Evolutionary conservation across 1,140 invertebrate species (phyloP), one percentile per base, ranked within the genome.

Genomic region (Caenorhabditis briggsae): DNA sequence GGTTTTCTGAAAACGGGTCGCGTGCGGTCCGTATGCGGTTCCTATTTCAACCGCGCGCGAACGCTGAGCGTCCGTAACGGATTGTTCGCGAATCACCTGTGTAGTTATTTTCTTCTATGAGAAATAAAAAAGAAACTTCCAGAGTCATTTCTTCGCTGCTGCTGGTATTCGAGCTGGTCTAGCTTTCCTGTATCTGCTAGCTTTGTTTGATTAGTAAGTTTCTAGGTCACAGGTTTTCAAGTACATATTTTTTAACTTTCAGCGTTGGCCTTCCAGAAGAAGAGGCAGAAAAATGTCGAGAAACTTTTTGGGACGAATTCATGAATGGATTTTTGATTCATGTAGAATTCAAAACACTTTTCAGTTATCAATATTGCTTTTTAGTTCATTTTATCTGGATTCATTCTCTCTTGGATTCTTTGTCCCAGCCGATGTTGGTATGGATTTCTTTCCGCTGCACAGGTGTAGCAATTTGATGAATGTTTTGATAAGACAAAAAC

Each of bases 171-270:
- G 59, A 25, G 59, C 59, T 12, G 23, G 20, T 2, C 23, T 61
- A 12, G 18, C 59, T 25, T 61, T 61, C 3, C 6, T 61, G 7
- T 61, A 20, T 25, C 23, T 61, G 20, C 12, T 61, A 33, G 59
- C 59, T 20, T 5, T 61, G 23, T 61, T 61, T 61, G 59, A 61
- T 61, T 61, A 61, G 59, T 61, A 14, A 33, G 59, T 58, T 58
- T 61, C 14, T 25, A 11, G 11, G 3, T 11, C 5, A 25, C 20
- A 12, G 14, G 1, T 20, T 58, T n/a, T n/a, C n/a, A 58, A 58
- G n/a, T n/a, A n/a, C 16, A 58, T 18, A 58, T 5, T 58, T 7
- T 58, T 58, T 12, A 25, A 61, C 50, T 53, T 53, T 53, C 50
- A 61, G 59, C 14, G 59, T 25, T 61, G 59, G 59, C 9, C 23